Evolutionary conservation across 2,888 invertebrate genomes (phyloP).

Genomic region (Drosophila antonietae): DNA sequence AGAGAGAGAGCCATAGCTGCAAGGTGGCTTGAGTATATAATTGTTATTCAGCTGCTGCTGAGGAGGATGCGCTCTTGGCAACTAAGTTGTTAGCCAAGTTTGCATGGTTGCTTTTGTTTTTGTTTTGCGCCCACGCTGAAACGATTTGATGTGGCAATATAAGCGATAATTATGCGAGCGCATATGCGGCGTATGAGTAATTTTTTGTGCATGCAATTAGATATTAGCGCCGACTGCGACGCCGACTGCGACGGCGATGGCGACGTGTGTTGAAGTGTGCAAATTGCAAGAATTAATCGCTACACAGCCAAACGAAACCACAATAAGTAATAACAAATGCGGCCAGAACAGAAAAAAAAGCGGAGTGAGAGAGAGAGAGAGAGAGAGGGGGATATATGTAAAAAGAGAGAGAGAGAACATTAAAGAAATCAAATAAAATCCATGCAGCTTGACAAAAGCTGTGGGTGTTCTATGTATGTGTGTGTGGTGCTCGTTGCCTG

Average conservation of each 20-base stretch:
- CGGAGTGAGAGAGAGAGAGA: slow-evolving; percentile 26
- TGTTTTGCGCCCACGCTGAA: slow-evolving; percentile 46
- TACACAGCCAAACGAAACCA: slow-evolving; percentile 45
- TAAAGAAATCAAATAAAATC: slow-evolving; percentile 41
- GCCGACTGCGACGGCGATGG: slow-evolving; percentile 13
- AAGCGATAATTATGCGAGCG: slow-evolving; percentile 73
- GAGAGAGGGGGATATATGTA: slow-evolving; percentile 10
- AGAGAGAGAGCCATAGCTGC: slow-evolving; percentile 5
- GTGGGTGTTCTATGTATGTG: slow-evolving; percentile 59
- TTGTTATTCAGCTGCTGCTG: slow-evolving; percentile 66
- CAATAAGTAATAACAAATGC: slow-evolving; percentile 70
- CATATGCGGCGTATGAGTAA: slow-evolving; percentile 72
- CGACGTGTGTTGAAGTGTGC: slow-evolving; percentile 69
- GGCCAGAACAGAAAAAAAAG: slow-evolving; percentile 46
- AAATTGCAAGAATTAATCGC: slow-evolving; percentile 72
- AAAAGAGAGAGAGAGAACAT: slow-evolving; percentile 21
- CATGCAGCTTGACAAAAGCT: slow-evolving; percentile 68
- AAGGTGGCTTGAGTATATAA: slow-evolving; percentile 42
- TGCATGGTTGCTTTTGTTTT: slow-evolving; percentile 7
- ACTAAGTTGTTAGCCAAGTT: slow-evolving; percentile 43
- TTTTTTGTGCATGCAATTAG: slow-evolving; percentile 70
- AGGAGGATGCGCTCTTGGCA: slow-evolving; percentile 68
- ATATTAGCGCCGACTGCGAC: slow-evolving; percentile 57
- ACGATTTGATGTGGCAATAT: slow-evolving; percentile 58
- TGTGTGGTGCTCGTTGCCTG: slow-evolving; percentile 3